Evolutionary conservation across 2,113 vertebrate species (phyloP).

Genomic region (Lophochroa leadbeateri): DNA sequence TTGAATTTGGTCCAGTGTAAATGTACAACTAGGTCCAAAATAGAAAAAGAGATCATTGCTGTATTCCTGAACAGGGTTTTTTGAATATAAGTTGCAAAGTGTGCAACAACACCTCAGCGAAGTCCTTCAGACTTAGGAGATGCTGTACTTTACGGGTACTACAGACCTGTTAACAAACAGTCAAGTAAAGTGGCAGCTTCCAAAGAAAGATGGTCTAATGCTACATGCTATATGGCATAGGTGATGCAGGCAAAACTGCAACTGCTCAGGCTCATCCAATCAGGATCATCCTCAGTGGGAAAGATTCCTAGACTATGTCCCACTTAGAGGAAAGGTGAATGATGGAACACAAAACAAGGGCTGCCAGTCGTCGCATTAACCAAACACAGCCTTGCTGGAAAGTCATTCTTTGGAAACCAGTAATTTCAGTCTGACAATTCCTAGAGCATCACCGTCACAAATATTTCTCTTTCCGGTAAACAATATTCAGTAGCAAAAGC

Average conservation of each 20-base stretch:
- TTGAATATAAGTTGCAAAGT: background rate
- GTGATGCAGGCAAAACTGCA: background rate
- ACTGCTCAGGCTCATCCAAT: background rate
- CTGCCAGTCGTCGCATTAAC: background rate
- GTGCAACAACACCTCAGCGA: background rate
- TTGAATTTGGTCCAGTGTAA: background rate
- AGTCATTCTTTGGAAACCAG: background rate
- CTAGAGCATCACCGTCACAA: background rate
- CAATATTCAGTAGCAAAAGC: background rate
- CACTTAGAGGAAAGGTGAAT: background rate
- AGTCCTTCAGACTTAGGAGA: background rate
- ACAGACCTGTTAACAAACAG: background rate
- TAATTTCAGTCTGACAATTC: background rate
- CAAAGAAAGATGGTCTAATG: background rate
- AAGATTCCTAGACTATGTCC: background rate
- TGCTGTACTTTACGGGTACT: accelerated
- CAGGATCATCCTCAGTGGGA: background rate
- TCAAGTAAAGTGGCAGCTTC: background rate
- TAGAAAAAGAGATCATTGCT: background rate
- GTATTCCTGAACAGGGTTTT: background rate
- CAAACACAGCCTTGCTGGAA: background rate
- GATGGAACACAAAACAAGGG: background rate
- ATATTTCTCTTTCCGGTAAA: background rate
- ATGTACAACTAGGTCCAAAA: background rate
- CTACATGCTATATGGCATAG: background rate